A percentile compares a stretch with the other conserved stretches of the same genome.
phyloP scores from a whole-genome alignment of 2,113 vertebrate species.

The Butorides virescens region DNA sequence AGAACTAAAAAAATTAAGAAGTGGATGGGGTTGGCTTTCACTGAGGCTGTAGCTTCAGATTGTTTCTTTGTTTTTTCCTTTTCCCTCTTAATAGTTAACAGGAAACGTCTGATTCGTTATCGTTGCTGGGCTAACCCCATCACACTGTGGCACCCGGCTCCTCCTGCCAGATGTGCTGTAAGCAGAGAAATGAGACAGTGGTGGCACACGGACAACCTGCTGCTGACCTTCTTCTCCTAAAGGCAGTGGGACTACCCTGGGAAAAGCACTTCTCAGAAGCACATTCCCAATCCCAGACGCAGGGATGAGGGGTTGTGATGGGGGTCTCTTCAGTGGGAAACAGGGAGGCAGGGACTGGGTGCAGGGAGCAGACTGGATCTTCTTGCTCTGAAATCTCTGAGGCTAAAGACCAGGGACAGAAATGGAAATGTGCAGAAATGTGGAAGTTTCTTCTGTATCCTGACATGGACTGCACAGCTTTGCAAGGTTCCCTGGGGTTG shows the following conservation, averaged over 20 bases:
- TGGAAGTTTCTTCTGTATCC: neutral
- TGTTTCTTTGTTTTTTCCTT: neutral
- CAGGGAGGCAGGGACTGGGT: neutral
- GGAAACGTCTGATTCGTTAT: neutral
- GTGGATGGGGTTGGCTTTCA: neutral
- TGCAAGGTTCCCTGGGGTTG: neutral
- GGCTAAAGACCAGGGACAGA: neutral
- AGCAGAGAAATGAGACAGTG: neutral
- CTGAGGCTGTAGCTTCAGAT: neutral
- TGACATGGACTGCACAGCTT: neutral
- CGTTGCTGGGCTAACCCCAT: neutral
- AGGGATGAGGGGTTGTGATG: neutral
- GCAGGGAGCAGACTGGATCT: fast-evolving
- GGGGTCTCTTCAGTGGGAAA: neutral
- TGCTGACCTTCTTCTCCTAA: neutral
- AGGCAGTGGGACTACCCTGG: neutral
- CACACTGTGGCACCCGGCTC: neutral
- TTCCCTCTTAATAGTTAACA: neutral
- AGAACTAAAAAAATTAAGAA: neutral
- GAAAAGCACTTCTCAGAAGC: neutral
- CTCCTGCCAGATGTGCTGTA: neutral
- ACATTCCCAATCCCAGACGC: fast-evolving
- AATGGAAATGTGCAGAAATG: neutral
- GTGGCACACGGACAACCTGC: neutral
- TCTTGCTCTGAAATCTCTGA: neutral